A percentile compares a stretch with the other conserved stretches of the same genome.
phyloP scores from a whole-genome alignment of 2,113 vertebrate species.

The Delphinus delphis region DNA sequence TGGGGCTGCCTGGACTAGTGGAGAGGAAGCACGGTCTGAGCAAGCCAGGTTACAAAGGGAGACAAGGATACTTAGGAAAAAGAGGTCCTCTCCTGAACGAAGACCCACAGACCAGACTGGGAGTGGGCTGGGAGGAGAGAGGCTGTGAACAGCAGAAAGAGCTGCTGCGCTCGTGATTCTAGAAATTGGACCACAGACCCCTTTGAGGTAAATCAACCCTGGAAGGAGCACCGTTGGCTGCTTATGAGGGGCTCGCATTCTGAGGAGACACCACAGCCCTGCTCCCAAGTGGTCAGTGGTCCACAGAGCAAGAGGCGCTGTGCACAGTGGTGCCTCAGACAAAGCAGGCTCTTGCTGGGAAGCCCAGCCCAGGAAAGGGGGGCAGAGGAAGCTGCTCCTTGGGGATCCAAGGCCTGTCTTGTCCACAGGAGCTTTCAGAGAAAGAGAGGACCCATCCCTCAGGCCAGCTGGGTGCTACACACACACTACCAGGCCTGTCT shows the following conservation, averaged over 20 bases:
- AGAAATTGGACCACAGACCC: background rate
- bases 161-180: accelerated
- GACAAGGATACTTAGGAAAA: background rate
- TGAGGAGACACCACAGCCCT: accelerated
- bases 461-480: accelerated
- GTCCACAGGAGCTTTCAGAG: background rate
- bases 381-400: background rate
- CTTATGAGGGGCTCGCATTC: no score
- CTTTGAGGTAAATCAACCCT: background rate
- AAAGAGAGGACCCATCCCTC: accelerated
- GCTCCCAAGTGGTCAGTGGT: accelerated
- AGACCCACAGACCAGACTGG: background rate
- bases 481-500: accelerated
- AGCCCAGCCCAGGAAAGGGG: no score
- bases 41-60: background rate
- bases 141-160: background rate
- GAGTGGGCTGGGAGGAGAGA: background rate
- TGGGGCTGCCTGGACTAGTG: background rate
- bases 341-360: background rate
- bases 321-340: background rate
- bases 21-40: background rate
- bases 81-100: background rate
- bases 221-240: background rate
- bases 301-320: accelerated
- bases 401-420: accelerated